Percentiles rank a stretch among this genome's conserved stretches.
These are phyloP conservation scores for Hemiprocne comata DNA, from an alignment of 2,113 vertebrate genomes.

Conservation along the genomic window DNA sequence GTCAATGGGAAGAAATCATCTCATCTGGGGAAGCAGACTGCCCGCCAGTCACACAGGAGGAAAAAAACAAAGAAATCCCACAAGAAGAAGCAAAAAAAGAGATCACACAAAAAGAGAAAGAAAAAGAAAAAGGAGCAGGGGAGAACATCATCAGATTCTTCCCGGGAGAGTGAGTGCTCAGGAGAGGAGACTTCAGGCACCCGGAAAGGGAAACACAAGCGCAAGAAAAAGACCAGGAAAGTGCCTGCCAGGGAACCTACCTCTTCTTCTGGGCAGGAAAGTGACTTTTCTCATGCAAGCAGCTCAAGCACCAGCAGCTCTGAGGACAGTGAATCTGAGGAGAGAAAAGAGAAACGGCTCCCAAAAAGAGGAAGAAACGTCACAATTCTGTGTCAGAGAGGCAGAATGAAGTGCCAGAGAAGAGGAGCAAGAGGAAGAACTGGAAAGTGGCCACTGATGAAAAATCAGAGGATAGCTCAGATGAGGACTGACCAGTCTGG, in stretches of 20 bases:
- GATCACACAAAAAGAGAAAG: conserved; percentile 83
- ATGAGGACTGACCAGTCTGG: conserved; percentile 75
- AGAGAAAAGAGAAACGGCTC: conserved; percentile 70
- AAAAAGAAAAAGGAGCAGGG: conserved; percentile 78
- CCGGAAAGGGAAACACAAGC: conserved; percentile 71
- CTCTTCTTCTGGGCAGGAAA: conserved; percentile 73
- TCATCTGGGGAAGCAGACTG: conserved; percentile 68
- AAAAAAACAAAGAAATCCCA: conserved; percentile 89
- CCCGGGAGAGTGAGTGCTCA: conserved; percentile 70
- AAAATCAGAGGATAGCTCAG: conserved; percentile 86
- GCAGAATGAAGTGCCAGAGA: conserved; percentile 66
- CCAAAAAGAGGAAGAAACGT: conserved; percentile 62
- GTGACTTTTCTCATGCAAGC: conserved; percentile 68
- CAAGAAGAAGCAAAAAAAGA: conserved; percentile 90
- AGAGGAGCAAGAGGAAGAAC: conserved; percentile 82
- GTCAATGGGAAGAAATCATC: conserved; percentile 79
- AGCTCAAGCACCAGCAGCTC: conserved; percentile 77
- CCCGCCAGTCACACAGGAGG: conserved; percentile 73
- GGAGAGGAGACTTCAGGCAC: conserved; percentile 62
- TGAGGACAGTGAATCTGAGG: conserved; percentile 70
- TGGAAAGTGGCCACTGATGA: conserved; percentile 88
- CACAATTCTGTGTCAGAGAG: conserved; percentile 36
- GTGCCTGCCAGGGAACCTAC: conserved; percentile 70
- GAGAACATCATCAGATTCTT: conserved; percentile 69
- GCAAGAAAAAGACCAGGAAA: conserved; percentile 78